Evolutionary conservation across 2,888 invertebrate genomes (phyloP).

Genomic region (Tetheella fluctuosa): DNA sequence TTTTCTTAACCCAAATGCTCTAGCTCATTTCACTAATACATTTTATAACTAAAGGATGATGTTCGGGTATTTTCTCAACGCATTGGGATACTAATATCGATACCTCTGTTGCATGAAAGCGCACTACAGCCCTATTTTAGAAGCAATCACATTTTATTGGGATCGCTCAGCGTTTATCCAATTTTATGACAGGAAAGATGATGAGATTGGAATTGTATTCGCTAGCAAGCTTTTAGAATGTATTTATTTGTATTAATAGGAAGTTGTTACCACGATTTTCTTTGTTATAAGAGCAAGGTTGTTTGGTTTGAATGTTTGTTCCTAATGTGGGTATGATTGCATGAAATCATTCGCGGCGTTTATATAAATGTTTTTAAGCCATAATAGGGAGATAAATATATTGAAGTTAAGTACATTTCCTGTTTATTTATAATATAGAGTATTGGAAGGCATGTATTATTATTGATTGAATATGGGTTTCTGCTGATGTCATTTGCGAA

Average conservation of each 20-base stretch:
- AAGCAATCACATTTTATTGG: constrained; percentile 11
- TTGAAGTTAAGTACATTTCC: background rate
- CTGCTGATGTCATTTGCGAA: background rate
- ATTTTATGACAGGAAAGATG: constrained; percentile 1
- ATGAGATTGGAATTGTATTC: constrained; percentile 8
- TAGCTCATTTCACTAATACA: too few relatives aligned
- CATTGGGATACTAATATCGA: background rate
- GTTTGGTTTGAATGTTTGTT: background rate
- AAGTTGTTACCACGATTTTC: constrained; percentile 5
- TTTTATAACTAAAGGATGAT: too few relatives aligned
- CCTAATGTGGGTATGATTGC: constrained; percentile 6
- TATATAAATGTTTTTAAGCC: background rate
- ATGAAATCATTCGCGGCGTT: background rate
- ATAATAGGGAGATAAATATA: background rate
- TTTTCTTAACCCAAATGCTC: too few relatives aligned
- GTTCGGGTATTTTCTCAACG: background rate
- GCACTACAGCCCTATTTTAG: background rate
- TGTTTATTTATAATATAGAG: background rate
- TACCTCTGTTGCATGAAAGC: background rate
- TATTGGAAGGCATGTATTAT: background rate
- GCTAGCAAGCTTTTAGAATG: background rate
- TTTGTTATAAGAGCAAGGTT: constrained; percentile 10
- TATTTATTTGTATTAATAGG: constrained; percentile 9
- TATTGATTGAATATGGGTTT: background rate
- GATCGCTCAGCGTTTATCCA: background rate